Evolutionary conservation across 2,797 vertebrate genomes (phyloP), one percentile per base, ranked within the genome.

Genomic region (Anisognathus igniventris): DNA sequence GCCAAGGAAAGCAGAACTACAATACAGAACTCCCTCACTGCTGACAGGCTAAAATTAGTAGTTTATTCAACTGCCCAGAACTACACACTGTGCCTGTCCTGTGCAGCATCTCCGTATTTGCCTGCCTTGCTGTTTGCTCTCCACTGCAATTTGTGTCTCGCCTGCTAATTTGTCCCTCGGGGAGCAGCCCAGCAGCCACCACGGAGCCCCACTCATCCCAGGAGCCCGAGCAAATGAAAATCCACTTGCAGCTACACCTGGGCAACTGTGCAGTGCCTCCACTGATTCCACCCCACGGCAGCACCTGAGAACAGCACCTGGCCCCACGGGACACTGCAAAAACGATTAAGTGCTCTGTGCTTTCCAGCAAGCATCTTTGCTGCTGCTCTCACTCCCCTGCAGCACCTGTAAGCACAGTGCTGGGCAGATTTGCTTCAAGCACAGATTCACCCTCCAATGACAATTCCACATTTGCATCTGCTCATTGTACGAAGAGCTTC

Each of bases 21-120:
- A 92, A 83, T 42, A 71, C 60, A 66, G 56, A 33, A 65, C 66
- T 77, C 16, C 28, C 53, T 75, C 35, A 3, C 61, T 74, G 75
- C 88, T 15, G 42, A 68, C 50, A 72, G 50, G 73, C 88, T 87
- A 94, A 91, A 97, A 93, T 86, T 90, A 96, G 93, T 62, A 93
- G 74, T 93, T 96, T 94, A 93, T 90, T 90, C 86, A 76, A 45
- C 91, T 81, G 88, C 90, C 94, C 80, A 91, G 78, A 78, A 91
- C 89, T 76, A 96, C 40, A 7, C 31, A 6, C 56, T 27, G 68
- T 16, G 60, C 30, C 64, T 44, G 73, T 58, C 76, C 82, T 93
- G 40, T 1, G 1, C 91, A 78, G 70, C 91, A 91, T 91, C 91
- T 92, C 93, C 70, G 89, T 86, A 24, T 75, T 64, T 81, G 79